These are phyloP conservation scores for Osmerus eperlanus DNA, from an alignment of 2,113 vertebrate species.

Conservation along the genomic window DNA sequence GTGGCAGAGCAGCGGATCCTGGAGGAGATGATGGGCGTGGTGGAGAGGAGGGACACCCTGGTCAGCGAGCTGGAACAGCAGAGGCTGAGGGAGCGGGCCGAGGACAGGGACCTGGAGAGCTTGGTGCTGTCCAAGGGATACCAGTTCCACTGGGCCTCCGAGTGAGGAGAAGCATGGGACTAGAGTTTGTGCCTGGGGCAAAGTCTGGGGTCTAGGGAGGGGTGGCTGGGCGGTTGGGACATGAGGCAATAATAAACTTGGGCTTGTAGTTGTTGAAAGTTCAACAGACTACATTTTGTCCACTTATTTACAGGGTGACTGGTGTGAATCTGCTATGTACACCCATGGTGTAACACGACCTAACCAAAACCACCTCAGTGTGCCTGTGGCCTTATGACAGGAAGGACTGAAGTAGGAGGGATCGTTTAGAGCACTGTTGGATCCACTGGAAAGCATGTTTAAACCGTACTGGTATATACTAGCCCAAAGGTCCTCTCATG, in stretches of 20 bases:
- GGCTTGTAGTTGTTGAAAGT: neutral
- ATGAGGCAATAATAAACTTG: too few relatives aligned
- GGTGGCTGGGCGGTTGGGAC: too few relatives aligned
- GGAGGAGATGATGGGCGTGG: slow-evolving; percentile 81
- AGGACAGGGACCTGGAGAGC: slow-evolving; percentile 79
- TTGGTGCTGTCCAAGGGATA: slow-evolving; percentile 75
- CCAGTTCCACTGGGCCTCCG: slow-evolving; percentile 72
- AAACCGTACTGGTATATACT: too few relatives aligned
- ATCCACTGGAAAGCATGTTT: too few relatives aligned
- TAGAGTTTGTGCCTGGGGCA: neutral
- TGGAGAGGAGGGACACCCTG: slow-evolving; percentile 81
- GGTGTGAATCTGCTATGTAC: too few relatives aligned
- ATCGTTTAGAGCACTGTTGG: too few relatives aligned
- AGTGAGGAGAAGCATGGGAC: neutral
- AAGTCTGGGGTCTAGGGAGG: neutral
- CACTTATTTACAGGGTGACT: too few relatives aligned
- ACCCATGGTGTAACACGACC: too few relatives aligned
- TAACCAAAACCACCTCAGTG: too few relatives aligned
- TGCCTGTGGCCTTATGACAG: too few relatives aligned
- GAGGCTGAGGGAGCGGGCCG: slow-evolving; percentile 77
- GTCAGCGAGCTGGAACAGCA: slow-evolving; percentile 83
- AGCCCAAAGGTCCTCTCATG: too few relatives aligned
- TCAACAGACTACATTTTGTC: neutral
- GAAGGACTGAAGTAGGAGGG: too few relatives aligned
- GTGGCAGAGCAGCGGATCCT: slow-evolving; percentile 79